Conservation (phyloP, 2,113 vertebrate species). For the Pomatorhinus ruficollis region DNA sequence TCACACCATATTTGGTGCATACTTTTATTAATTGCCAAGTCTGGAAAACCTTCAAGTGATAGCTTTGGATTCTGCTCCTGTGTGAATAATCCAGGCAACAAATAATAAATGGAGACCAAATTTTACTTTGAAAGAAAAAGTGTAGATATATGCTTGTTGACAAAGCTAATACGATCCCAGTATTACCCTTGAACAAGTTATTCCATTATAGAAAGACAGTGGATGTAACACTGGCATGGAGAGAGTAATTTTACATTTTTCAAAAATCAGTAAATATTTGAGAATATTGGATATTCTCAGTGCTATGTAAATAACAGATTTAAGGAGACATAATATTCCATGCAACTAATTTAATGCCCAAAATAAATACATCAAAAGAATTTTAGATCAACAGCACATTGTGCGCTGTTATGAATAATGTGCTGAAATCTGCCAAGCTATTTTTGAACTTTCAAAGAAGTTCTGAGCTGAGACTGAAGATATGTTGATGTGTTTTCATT, state of each 20-base stretch:
- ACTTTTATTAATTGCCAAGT: neutral
- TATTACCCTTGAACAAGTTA: neutral
- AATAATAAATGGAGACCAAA: neutral
- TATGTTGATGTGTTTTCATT: constrained; percentile 6
- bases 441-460: constrained; percentile 62
- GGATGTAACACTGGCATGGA: neutral
- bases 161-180: neutral
- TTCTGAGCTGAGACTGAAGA: constrained; percentile 8
- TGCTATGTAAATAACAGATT: constrained; percentile 27
- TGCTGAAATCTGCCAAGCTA: constrained; percentile 50
- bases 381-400: constrained; percentile 42
- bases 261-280: constrained; percentile 42
- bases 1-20: neutral
- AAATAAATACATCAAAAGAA: constrained; percentile 66
- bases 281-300: neutral
- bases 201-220: neutral
- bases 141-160: neutral
- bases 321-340: constrained; percentile 28
- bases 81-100: neutral
- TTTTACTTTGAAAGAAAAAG: neutral
- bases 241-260: neutral
- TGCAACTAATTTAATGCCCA: neutral
- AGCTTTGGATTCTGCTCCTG: neutral
- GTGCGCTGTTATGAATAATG: neutral
- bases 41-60: neutral